These are phyloP conservation scores for Gopherus flavomarginatus DNA, from an alignment of 2,113 vertebrate genomes.

Conservation along the genomic window DNA sequence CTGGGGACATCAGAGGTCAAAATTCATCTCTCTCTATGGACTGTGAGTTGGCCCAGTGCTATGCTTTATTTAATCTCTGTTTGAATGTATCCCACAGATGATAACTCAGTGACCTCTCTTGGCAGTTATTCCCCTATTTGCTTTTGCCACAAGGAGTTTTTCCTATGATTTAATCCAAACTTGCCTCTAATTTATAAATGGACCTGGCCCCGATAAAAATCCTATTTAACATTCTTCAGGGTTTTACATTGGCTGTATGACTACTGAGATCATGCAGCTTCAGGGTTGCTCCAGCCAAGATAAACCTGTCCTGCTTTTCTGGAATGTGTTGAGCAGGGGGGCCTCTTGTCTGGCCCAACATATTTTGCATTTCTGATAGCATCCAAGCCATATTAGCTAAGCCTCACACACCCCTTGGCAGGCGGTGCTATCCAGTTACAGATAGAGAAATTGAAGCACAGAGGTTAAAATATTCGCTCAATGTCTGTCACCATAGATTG, in stretches of 20 bases:
- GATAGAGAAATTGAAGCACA: not conserved
- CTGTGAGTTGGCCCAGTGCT: not conserved
- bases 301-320: accelerated
- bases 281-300: not conserved
- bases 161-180: not conserved
- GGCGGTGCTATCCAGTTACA: not conserved
- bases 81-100: not conserved
- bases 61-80: not conserved
- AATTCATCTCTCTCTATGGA: not conserved
- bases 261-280: not conserved
- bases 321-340: not conserved
- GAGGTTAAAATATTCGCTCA: not conserved
- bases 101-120: not conserved
- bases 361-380: not conserved
- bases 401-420: not conserved
- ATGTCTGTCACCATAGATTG: not conserved
- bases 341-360: not conserved
- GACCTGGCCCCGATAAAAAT: accelerated
- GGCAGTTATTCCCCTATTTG: not conserved
- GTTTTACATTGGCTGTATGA: not conserved
- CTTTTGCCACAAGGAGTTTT: not conserved
- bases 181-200: accelerated
- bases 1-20: not conserved
- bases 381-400: not conserved
- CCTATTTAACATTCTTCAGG: not conserved